phyloP scores from a whole-genome alignment of 2,113 vertebrate species.

The Nothoprocta pentlandii region DNA sequence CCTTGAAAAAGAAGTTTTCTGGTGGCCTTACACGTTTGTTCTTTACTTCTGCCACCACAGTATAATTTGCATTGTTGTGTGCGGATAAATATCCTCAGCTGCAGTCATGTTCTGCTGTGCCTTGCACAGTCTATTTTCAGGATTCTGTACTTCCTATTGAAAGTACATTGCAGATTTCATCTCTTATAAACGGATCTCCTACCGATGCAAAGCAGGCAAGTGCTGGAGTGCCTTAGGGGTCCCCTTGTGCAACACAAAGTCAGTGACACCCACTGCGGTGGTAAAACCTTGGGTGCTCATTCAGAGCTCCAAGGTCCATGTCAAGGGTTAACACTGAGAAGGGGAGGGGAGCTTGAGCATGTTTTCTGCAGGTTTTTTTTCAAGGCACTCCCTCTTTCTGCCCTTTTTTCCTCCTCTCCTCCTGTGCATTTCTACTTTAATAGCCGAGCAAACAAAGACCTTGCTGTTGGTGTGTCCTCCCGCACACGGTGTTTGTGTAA shows the following conservation, averaged over 20 bases:
- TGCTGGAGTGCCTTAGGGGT: neutral
- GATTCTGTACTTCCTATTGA: neutral
- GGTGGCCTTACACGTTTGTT: neutral
- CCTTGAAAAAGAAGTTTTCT: neutral
- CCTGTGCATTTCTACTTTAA: neutral
- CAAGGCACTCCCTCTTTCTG: neutral
- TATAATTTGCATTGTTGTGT: neutral
- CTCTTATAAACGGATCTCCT: neutral
- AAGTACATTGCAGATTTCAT: neutral
- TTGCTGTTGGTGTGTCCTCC: slow-evolving; percentile 2
- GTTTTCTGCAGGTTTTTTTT: neutral
- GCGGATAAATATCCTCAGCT: neutral
- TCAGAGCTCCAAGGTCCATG: neutral
- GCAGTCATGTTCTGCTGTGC: neutral
- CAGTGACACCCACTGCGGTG: fast-evolving
- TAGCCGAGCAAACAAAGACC: slow-evolving; percentile 14
- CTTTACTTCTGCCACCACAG: neutral
- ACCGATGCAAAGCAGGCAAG: neutral
- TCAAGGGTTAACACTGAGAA: neutral
- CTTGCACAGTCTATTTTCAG: neutral
- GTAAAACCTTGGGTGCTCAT: neutral
- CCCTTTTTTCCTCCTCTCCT: neutral
- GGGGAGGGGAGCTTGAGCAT: neutral
- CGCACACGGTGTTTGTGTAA: neutral
- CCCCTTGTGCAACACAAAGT: neutral